Base-by-base conservation (phyloP, 2,888 invertebrate species). In the Vesta saturnalis region DNA sequence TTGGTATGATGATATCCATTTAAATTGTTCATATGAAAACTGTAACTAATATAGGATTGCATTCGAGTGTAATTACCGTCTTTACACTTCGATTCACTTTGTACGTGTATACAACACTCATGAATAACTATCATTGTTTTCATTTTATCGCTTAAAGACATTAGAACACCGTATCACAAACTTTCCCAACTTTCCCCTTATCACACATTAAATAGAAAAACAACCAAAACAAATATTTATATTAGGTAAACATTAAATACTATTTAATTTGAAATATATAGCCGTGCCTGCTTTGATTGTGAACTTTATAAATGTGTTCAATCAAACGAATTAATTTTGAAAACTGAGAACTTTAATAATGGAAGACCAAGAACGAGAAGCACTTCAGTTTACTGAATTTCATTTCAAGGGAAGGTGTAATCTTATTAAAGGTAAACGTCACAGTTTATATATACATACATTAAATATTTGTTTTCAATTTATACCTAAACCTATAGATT, bases 11-110 rank as follows among this genome's bases (percentile, higher is more conserved):
- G 73, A 47, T 67, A 56, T n/a, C 75, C 73, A 47, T 70, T 71
- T 5, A 66, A 30, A 6, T 52, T 55, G 52, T 73, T 66, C 56
- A 68, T 70, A 58, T 77, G 75, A 74, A 75, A 76, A 5, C 70
- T 73, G 68, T 77, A 77, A 64, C 74, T 76, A 23, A 79, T 59
- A 52, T 75, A 72, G 6, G 73, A 74, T 52, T 69, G 66, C 4
- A 39, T 52, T 43, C 43, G 21, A n/a, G 64, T 35, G 15, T 69
- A 43, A 16, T 64, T 39, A 18, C 21, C 19, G 15, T 18, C 55
- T 39, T 58, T 57, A 15, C 22, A 52, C 5, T 8, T 19, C n/a
- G 21, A 43, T 60, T 67, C 65, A 55, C 67, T 65, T 22, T 57
- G 55, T 16, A 73, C 56, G 39, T 69, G 58, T 43, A 71, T 73